These are phyloP conservation scores for Mastacembelus armatus DNA, from an alignment of 2,797 vertebrate genomes.

Conservation along the genomic window DNA sequence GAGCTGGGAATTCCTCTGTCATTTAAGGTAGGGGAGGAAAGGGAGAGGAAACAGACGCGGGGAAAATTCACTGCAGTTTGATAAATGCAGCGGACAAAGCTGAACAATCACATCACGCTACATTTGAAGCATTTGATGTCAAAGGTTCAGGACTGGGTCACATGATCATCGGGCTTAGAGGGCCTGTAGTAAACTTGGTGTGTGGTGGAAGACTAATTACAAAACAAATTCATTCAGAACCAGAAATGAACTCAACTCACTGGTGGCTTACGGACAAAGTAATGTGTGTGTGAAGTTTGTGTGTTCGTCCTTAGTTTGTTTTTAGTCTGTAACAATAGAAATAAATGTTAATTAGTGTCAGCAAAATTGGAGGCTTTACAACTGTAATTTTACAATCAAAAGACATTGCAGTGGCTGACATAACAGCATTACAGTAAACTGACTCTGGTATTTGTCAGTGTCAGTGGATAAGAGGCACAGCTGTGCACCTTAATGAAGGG, in stretches of 20 bases:
- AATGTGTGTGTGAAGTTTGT: conserved; percentile 1
- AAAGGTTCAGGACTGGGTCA: conserved; percentile 68
- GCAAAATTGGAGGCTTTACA: conserved; percentile 28
- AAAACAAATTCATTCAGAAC: conserved; percentile 56
- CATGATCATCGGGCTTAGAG: conserved; percentile 60
- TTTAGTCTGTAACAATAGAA: conserved; percentile 15
- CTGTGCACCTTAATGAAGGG: background rate
- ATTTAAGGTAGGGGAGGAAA: conserved; percentile 20
- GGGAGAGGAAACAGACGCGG: conserved; percentile 29
- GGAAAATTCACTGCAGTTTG: conserved; percentile 49
- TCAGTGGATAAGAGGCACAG: conserved; percentile 5
- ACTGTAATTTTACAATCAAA: conserved; percentile 9
- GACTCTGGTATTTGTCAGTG: conserved; percentile 8
- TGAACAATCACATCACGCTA: conserved; percentile 46
- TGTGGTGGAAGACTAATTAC: conserved; percentile 48
- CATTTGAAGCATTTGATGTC: conserved; percentile 59
- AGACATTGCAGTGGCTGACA: background rate
- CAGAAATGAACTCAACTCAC: conserved; percentile 45
- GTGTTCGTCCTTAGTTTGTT: background rate
- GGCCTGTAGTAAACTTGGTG: conserved; percentile 25
- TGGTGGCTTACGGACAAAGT: conserved; percentile 31
- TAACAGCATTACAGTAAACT: background rate
- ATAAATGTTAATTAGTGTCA: conserved; percentile 18
- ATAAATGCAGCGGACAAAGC: conserved; percentile 53
- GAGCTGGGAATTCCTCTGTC: conserved; percentile 48